Base-by-base conservation (phyloP, 1,140 invertebrate genomes). In the Cephus cinctus region DNA sequence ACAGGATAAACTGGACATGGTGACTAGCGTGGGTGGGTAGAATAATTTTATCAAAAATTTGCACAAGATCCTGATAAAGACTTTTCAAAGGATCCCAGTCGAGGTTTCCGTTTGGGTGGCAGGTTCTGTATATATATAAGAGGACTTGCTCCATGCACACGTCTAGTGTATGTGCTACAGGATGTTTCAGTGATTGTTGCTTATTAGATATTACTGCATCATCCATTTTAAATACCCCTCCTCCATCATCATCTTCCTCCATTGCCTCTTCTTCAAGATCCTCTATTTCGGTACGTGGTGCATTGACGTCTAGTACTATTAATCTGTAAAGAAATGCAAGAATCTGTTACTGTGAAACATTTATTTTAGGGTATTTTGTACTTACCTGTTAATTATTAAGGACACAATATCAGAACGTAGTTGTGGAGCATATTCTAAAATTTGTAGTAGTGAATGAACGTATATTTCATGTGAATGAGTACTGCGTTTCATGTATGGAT, bases 1-100 rank as follows among this genome's bases (percentile, higher is more conserved):
- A 92, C 61, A 90, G 76, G 2, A 90, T 61, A 69, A 88, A 94
- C 69, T 92, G 91, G 4, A 88, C 81, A 67, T 91, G 88, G 65
- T 84, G 81, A 39, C 80, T 85, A 19, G 80, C 84, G 61, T 89
- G 83, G 8, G 87, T 90, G 2, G 83, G 81, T 40, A 94, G 69
- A 45, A 93, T 81, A 31, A 88, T 68, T 56, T 80, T 79, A 50
- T 92, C 86, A 71, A 93, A 94, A 16, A 82, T 73, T 30, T 71
- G 61, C n/a, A 88, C 54, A 44, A 79, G 68, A 72, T 79, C 75
- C 4, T 71, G 61, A 46, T 80, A 80, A 11, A 77, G 71, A 47
- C 36, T 67, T 61, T 65, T 77, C 9, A 76, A 51, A 32, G 65
- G 70, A 46, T 77, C 67, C 35, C 76, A 57, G 23, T 78, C 61